Evolutionary conservation across 2,113 vertebrate species (phyloP), one percentile per base, ranked within the genome.

Genomic region (Etheostoma cragini): DNA sequence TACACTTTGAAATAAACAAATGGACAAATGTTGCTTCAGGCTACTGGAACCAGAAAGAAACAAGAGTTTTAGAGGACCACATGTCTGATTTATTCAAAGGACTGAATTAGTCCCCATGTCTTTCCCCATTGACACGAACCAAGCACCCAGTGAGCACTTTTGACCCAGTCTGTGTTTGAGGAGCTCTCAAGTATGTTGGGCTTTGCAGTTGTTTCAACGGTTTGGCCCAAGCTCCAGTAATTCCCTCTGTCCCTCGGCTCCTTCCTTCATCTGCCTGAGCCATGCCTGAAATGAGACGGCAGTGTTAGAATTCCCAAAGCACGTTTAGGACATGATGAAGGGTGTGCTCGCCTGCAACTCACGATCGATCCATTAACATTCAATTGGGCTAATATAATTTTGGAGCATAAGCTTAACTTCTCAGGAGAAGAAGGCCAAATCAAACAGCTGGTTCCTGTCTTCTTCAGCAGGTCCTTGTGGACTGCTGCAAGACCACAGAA

Each of bases 401-500:
- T 72, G 81, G 68, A 85, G 79, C 87, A 74, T 68, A 92, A 79
- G 82, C 91, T 90, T 91, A 86, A 68, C 86, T 88, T 70, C 90
- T 88, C 83, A 82, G 82, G 82, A 88, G 88, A 88, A 91, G 87
- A 85, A 78, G 79, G 88, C 83, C 87, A 84, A 90, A 87, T 83
- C 89, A 89, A 88, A 88, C 93, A 91, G 90, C 92, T 92, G 92
- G 84, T 84, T 92, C 90, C 86, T 66, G 63, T 89, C 89, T 89
- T 83, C 82, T 84, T 49, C 83, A 76, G 80, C 21, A 11, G 60
- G 63, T 91, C 91, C 84, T 85, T 46, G 46, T n/a, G 70, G 91
- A 74, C 82, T 7, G 21, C 72, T 79, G 76, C 76, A 86, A 62
- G 64, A 64, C 80, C 81, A 35, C 86, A 76, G 86, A 89, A 87